Conservation (phyloP, 2,797 vertebrate genomes). For the Rhinoraja longicauda region DNA sequence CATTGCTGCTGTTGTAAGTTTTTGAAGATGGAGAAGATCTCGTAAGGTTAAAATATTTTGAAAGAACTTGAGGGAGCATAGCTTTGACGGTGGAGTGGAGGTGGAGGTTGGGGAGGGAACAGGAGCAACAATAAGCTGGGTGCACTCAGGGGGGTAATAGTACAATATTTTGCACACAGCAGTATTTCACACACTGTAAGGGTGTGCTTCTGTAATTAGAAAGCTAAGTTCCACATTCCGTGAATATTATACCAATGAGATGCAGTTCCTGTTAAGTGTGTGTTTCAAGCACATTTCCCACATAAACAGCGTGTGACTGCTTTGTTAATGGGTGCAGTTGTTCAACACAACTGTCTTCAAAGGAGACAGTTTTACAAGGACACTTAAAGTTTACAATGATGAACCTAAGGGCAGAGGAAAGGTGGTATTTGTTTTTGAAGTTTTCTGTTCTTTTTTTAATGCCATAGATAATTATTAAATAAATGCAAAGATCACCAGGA, state of each 20-base stretch:
- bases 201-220: background rate
- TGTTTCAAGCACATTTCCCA: background rate
- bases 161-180: background rate
- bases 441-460: background rate
- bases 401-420: background rate
- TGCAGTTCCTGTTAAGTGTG: background rate
- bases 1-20: too few species aligned
- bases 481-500: background rate
- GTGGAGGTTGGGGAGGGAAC: too few species aligned
- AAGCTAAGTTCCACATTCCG: background rate
- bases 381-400: background rate
- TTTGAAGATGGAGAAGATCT: background rate
- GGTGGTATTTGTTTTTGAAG: background rate
- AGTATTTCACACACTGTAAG: background rate
- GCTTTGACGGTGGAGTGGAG: background rate
- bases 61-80: background rate
- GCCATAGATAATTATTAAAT: background rate
- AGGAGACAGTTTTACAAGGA: background rate
- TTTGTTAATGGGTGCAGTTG: background rate
- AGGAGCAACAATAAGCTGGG: background rate
- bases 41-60: background rate
- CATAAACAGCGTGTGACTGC: background rate
- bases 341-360: background rate
- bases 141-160: background rate
- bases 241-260: background rate